Percentiles rank a stretch among this genome's conserved stretches.
Evolutionary conservation across 2,888 invertebrate species (phyloP).

Genomic region (Melinaea menophilus): DNA sequence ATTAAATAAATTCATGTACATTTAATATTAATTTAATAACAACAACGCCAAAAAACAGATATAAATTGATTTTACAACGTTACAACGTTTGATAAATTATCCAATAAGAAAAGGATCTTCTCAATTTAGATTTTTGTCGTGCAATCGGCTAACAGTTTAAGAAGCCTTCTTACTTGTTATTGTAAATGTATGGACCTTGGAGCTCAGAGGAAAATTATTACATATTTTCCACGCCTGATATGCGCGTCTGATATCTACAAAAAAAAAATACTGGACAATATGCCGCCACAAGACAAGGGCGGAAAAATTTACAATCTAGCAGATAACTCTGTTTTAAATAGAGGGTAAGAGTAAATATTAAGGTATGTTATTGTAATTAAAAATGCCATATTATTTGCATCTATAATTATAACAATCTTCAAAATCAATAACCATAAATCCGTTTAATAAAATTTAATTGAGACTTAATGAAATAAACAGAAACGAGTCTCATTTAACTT

Average conservation of each 20-base stretch:
- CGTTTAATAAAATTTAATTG: too few species aligned
- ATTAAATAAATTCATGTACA: too few species aligned
- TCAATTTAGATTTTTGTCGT: conserved; percentile 27
- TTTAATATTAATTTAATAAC: too few species aligned
- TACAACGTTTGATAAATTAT: too few species aligned
- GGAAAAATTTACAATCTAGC: conserved; percentile 22
- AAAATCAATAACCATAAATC: too few species aligned
- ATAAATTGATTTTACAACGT: too few species aligned
- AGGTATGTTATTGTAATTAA: too few species aligned
- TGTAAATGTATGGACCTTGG: conserved; percentile 16
- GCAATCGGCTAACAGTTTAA: conserved; percentile 26
- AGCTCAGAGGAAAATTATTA: conserved; percentile 23
- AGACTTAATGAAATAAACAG: too few species aligned
- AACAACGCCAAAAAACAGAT: too few species aligned
- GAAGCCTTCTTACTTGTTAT: conserved; percentile 22
- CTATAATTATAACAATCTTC: too few species aligned
- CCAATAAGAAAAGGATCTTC: conserved; percentile 20
- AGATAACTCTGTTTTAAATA: conserved; percentile 17
- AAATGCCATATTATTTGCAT: too few species aligned
- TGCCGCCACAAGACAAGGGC: conserved; percentile 30
- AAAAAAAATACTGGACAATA: conserved; percentile 17
- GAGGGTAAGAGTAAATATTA: neutral
- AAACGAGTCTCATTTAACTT: too few species aligned
- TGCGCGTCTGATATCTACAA: conserved; percentile 31
- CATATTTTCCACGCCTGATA: conserved; percentile 26